Base-by-base conservation (phyloP, 2,888 invertebrate genomes). In the Archaeoteleia sp. region DNA sequence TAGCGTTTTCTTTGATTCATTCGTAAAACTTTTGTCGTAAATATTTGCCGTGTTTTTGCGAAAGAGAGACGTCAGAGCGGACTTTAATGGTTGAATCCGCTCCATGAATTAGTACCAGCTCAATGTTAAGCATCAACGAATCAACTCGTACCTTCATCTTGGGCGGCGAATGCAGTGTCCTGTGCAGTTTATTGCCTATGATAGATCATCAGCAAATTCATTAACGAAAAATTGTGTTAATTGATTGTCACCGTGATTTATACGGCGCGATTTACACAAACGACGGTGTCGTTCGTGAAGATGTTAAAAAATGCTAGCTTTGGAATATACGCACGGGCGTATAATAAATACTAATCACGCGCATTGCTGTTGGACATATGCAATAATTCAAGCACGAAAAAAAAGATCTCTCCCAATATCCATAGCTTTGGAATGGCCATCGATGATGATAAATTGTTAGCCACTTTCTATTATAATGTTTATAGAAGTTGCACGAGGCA, bases 201-300 rank as follows among this genome's bases (percentile, higher is more conserved):
- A 20, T 20, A 20, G 20, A 20, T 5, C 20, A 20, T 20, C 20
- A 20, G 20, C 20, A 5, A 20, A 20, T 4, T 20, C 20, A 5
- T 73, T 70, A 70, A 63, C 46, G 66, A 74, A 78, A 77, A 77
- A 68, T 76, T 65, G 65, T 70, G 70, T 74, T 76, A 75, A 78
- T 77, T 75, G 77, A 73, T 71, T 70, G 71, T 65, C 67, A 25
- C 53, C 42, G 60, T 62, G 67, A 69, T 70, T 61, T 71, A 70
- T 70, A 54, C 58, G 60, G 30, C 48, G 43, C 35, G 57, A 51
- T 53, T 60, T 70, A 67, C 58, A 63, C 49, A 53, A 62, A 62
- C 55, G 43, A 42, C 55, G 55, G 43, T 49, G 37, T 49, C 43
- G 55, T 63, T 48, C 62, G n/a, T n/a, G n/a, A n/a, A n/a, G n/a